phyloP scores from a whole-genome alignment of 1,140 invertebrate genomes.

The Papilio machaon region DNA sequence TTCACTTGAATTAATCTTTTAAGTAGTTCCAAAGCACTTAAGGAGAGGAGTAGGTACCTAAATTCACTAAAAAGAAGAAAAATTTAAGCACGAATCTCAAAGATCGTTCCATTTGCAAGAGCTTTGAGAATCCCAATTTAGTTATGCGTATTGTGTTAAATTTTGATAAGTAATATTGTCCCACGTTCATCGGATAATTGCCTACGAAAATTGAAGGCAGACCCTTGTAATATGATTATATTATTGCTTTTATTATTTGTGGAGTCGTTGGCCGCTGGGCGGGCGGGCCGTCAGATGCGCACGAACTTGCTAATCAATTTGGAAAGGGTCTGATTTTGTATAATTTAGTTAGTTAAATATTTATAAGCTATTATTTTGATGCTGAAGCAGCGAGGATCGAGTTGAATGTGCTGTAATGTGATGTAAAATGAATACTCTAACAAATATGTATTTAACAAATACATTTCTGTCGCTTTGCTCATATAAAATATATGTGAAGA shows the following conservation, averaged over 20 bases:
- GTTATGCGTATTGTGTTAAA: conserved; percentile 10
- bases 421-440: neutral
- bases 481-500: neutral
- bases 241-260: conserved; percentile 6
- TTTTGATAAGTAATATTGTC: conserved; percentile 14
- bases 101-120: no score
- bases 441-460: neutral
- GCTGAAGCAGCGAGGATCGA: neutral
- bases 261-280: neutral
- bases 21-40: no score
- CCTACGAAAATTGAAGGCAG: conserved; percentile 13
- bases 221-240: conserved; percentile 23
- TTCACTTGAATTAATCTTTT: no score
- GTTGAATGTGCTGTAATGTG: neutral
- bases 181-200: conserved; percentile 14
- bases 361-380: conserved; percentile 21
- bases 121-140: neutral
- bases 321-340: conserved; percentile 25
- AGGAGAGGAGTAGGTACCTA: no score
- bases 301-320: conserved; percentile 10
- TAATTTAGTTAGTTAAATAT: conserved; percentile 18
- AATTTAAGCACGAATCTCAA: no score
- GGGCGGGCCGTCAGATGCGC: neutral
- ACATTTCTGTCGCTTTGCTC: neutral
- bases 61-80: no score